Conservation (phyloP, 2,888 invertebrate species). For the Agonopterix heracliana region DNA sequence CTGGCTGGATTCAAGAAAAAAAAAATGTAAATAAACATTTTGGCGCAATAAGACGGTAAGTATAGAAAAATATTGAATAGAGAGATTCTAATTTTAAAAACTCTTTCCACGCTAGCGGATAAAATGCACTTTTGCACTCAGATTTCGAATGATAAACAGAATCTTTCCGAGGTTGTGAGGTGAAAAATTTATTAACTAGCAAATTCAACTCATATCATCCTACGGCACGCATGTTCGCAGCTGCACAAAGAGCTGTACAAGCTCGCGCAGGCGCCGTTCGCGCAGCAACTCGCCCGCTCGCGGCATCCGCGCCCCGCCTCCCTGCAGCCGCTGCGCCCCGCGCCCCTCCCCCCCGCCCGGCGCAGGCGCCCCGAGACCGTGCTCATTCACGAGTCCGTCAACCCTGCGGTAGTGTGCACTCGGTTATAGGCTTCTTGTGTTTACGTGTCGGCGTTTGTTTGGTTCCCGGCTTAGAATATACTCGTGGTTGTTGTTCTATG, state of each 20-base stretch:
- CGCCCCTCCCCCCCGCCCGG: slow-evolving; percentile 14
- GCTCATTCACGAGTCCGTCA: slow-evolving; percentile 39
- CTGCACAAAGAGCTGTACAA: slow-evolving; percentile 60
- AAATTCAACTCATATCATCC: too few relatives aligned
- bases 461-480: background rate
- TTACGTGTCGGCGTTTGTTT: too few relatives aligned
- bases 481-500: background rate
- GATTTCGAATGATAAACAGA: too few relatives aligned
- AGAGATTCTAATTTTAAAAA: too few relatives aligned
- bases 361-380: slow-evolving; percentile 42
- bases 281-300: slow-evolving; percentile 13
- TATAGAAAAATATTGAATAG: too few relatives aligned
- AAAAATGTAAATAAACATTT: too few relatives aligned
- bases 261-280: slow-evolving; percentile 33
- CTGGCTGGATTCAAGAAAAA: too few relatives aligned
- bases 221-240: slow-evolving; percentile 28
- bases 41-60: too few relatives aligned
- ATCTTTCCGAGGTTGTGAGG: too few relatives aligned
- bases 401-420: slow-evolving; percentile 33
- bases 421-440: background rate
- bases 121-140: too few relatives aligned
- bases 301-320: slow-evolving; percentile 35
- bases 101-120: too few relatives aligned
- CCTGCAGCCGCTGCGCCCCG: slow-evolving; percentile 31
- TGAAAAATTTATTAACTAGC: too few relatives aligned